Evolutionary conservation across 2,888 invertebrate species (phyloP), one percentile per base, ranked within the genome.

Genomic region (Anarsia innoxiella): DNA sequence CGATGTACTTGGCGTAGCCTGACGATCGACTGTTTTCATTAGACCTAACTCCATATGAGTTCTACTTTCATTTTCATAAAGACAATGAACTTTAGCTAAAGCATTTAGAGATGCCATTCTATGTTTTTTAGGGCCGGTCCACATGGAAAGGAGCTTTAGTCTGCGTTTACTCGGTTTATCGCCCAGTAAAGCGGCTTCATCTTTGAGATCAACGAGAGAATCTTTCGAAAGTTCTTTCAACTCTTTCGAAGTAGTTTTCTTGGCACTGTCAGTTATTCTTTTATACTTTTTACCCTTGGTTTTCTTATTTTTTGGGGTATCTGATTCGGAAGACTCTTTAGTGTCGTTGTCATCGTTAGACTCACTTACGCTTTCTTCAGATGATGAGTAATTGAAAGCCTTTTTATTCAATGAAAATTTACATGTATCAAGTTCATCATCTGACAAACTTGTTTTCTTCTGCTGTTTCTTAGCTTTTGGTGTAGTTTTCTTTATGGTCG

Each of bases 61-160:
- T 33, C 92, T 86, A 34, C 92, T 91, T 76, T 95, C 95, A 64
- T 95, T 95, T 72, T 95, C 95, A 60, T 95, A 95, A 13, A 96
- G 85, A 60, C 95, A 95, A 66, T 95, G 95, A 1, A 96, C 95
- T 83, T 95, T 95, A 14, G 95, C 95, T 51, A 93, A 71, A 1
- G 96, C 96, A 65, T 96, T 96, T 16, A 96, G 73, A 1, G 95
- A 95, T 23, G 96, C 96, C 74, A 95, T 94, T 47, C 96, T 88
- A 63, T 93, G 93, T 29, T 92, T 87, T 70, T 94, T 94, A 13
- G 93, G 93, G 0, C 92, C 93, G 46, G 87, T 87, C 91, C 91
- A 91, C 77, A 91, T 90, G 1, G 90, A 89, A 41, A 89, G 84
- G 23, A 91, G 72, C 58, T 89, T 88, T 49, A 89, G 83, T 42